Base-by-base conservation (phyloP, 2,888 invertebrate genomes). In the Siphonodentalium dalli region DNA sequence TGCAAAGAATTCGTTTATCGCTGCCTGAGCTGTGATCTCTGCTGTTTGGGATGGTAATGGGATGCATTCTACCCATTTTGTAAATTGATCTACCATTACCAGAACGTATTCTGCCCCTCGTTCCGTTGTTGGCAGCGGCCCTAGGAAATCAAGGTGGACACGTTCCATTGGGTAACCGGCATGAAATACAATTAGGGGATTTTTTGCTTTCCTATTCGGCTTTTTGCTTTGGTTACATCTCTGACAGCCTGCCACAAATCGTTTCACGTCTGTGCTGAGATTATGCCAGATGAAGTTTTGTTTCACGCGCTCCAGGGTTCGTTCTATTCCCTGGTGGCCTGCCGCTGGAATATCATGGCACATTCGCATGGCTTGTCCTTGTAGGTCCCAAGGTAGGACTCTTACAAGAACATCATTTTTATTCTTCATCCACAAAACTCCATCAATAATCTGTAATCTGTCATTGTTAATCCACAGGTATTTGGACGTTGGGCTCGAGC, bases 171-270 rank as follows among this genome's bases (percentile, higher is more conserved):
- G 53, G 15, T 26, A 9, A 88, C 90, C 72, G 93, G 96, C 84
- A 90, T 93, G 24, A 89, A 90, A 76, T 95, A 95, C 24, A 33
- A n/a, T 53, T 8, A 52, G 21, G 13, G 52, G 45, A 11, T 8
- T 20, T 24, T 26, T 41, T 21, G 26, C 46, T 20, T 38, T 20
- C 13, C 26, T 35, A 13, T 24, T 13, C n/a, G 21, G n/a, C 24
- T 38, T 46, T 29, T 46, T 46, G 15, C 27, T 23, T 11, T 38
- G 38, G 23, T 21, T 41, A 24, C 46, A 46, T 9, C 18, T n/a
- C 4, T 11, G 11, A 15, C 41, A 41, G 11, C 13, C 26, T 13
- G 11, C 24, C 9, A 41, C 41, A 41, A 11, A 31, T 9, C 31
- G 11, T 26, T 24, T 23, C 37, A n/a, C n/a, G n/a, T n/a, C n/a